Percentiles rank a stretch among this genome's conserved stretches.
Evolutionary conservation across 2,888 invertebrate genomes (phyloP).

Genomic region (Lottia scabra): DNA sequence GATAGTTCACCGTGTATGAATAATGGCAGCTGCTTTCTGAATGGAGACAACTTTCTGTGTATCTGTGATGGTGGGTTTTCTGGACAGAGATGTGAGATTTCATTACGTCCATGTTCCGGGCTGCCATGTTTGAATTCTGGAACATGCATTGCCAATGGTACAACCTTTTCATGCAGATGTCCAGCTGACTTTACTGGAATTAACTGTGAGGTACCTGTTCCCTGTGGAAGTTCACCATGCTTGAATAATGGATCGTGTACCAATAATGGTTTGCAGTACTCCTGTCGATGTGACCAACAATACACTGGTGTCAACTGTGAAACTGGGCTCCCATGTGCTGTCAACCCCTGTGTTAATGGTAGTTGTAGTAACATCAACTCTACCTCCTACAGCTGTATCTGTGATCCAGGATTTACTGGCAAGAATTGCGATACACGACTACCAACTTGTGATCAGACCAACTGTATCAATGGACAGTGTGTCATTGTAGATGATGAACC

Average conservation of each 20-base stretch:
- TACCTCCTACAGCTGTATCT: constrained; percentile 28
- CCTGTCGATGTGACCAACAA: constrained; percentile 25
- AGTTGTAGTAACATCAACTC: constrained; percentile 28
- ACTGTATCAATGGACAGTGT: constrained; percentile 57
- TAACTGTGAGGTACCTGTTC: constrained; percentile 37
- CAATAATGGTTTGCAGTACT: constrained; percentile 20
- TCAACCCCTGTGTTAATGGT: constrained; percentile 39
- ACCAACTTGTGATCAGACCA: constrained; percentile 39
- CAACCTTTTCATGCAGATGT: constrained; percentile 30
- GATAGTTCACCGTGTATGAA: constrained; percentile 41
- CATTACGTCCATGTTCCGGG: constrained; percentile 17
- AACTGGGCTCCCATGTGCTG: constrained; percentile 33
- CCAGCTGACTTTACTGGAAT: constrained; percentile 36
- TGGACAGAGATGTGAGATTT: constrained; percentile 37
- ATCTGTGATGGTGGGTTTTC: constrained; percentile 33
- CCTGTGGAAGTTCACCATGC: constrained; percentile 46
- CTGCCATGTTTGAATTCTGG: constrained; percentile 32
- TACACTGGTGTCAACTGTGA: constrained; percentile 34
- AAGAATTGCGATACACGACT: constrained; percentile 29
- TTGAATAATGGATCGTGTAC: constrained; percentile 41
- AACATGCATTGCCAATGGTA: constrained; percentile 18
- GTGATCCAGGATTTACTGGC: constrained; percentile 33
- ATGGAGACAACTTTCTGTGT: constrained; percentile 33
- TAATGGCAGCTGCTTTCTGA: constrained; percentile 31
- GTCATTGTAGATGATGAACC: constrained; percentile 23